phyloP scores from a whole-genome alignment of 2,113 vertebrate species.

The Lagenorhynchus albirostris region DNA sequence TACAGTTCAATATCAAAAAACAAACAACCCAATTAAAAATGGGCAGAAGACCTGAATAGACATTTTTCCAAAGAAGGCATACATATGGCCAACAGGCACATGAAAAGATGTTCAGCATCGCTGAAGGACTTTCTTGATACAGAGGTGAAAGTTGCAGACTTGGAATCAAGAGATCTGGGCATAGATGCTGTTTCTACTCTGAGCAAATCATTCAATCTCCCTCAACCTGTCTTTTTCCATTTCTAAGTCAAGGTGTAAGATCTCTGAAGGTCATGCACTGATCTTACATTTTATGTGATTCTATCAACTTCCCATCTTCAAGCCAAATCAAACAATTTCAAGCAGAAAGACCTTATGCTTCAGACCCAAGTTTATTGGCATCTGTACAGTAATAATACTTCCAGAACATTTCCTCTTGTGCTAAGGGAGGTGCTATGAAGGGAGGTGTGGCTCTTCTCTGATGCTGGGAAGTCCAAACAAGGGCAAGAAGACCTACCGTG shows the following conservation, averaged over 20 bases:
- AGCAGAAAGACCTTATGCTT: not conserved
- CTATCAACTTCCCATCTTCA: not conserved
- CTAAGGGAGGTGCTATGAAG: not conserved
- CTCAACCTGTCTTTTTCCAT: not conserved
- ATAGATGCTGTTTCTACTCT: not conserved
- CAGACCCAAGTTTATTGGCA: not conserved
- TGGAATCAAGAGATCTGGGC: not conserved
- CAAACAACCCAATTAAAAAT: not conserved
- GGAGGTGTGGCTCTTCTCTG: not conserved
- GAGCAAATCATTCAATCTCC: not conserved
- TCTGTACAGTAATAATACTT: not conserved
- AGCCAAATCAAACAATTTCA: not conserved
- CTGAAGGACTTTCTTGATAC: not conserved
- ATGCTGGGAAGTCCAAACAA: not conserved
- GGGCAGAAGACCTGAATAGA: not conserved
- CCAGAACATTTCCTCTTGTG: not conserved
- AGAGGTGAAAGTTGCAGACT: not conserved
- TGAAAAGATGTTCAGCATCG: not conserved
- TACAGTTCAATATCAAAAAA: not conserved
- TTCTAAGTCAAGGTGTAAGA: not conserved
- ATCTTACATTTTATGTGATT: not conserved
- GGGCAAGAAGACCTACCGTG: not conserved
- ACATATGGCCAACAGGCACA: not conserved
- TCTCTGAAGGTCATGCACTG: not conserved
- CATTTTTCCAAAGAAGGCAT: not conserved